Evolutionary conservation across 1,140 invertebrate genomes (phyloP).

Genomic region (Reticulitermes speratus): DNA sequence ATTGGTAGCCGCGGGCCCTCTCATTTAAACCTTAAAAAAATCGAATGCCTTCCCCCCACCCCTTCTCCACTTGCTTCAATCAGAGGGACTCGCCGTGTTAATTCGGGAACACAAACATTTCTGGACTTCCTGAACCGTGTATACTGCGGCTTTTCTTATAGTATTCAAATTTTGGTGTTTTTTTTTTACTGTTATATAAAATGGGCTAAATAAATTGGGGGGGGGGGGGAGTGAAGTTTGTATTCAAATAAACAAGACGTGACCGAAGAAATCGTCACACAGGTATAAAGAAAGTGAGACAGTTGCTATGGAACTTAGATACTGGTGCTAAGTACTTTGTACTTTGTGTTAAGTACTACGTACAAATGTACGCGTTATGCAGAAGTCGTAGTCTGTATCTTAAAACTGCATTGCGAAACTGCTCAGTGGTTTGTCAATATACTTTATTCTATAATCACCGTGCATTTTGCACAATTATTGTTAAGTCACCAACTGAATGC

Average conservation of each 20-base stretch:
- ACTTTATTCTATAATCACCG: too few species aligned
- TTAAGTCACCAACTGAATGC: too few species aligned
- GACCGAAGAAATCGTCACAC: not conserved
- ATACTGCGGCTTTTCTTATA: not conserved
- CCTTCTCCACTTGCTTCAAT: not conserved
- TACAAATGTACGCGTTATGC: too few species aligned
- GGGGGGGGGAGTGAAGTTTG: not conserved
- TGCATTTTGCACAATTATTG: too few species aligned
- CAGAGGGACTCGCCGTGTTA: not conserved
- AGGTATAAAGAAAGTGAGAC: not conserved
- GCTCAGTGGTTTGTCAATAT: too few species aligned
- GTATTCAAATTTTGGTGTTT: not conserved
- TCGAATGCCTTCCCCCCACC: not conserved
- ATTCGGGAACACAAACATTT: not conserved
- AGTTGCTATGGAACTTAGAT: not conserved
- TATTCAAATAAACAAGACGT: not conserved
- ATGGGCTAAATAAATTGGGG: not conserved
- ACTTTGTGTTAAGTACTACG: too few species aligned
- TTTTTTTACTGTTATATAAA: not conserved
- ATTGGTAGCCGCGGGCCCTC: not conserved
- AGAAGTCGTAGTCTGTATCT: too few species aligned
- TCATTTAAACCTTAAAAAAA: slow-evolving; percentile 15
- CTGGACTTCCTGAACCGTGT: not conserved
- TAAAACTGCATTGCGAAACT: too few species aligned
- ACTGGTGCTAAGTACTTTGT: too few species aligned